Conservation (phyloP, 2,888 invertebrate genomes). For the Rhopalosiphum nymphaeae region DNA sequence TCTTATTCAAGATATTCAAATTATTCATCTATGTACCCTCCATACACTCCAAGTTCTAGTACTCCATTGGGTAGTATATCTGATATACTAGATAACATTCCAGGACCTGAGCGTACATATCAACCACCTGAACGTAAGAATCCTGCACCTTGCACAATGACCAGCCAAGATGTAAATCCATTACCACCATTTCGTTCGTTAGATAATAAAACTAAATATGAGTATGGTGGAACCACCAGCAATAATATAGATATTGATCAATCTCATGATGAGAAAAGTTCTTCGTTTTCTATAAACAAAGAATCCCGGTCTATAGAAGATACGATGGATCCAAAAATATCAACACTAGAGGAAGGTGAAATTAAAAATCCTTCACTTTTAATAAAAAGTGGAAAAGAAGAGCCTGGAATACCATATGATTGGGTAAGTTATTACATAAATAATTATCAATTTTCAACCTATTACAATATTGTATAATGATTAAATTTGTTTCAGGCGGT, state of each 20-base stretch:
- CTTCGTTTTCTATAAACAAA: conserved; percentile 36
- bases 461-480: neutral
- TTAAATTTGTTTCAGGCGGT: conserved; percentile 74
- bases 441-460: neutral
- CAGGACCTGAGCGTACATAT: conserved; percentile 58
- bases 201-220: conserved; percentile 57
- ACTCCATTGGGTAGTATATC: conserved; percentile 63
- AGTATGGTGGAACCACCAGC: conserved; percentile 28
- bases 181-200: conserved; percentile 58
- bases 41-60: conserved; percentile 49
- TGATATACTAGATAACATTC: conserved; percentile 60
- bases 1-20: conserved; percentile 53
- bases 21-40: conserved; percentile 55
- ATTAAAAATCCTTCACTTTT: conserved; percentile 65
- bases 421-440: conserved; percentile 75
- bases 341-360: conserved; percentile 61
- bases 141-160: conserved; percentile 61
- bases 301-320: conserved; percentile 46
- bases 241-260: conserved; percentile 44
- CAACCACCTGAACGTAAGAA: conserved; percentile 53
- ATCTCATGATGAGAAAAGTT: conserved; percentile 36
- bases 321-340: conserved; percentile 27
- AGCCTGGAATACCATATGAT: conserved; percentile 88
- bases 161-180: conserved; percentile 59
- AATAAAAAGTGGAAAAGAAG: conserved; percentile 72